A percentile compares a stretch with the other conserved stretches of the same genome.
These are phyloP conservation scores for Morpho helenor DNA, from an alignment of 2,888 invertebrate genomes.

Conservation along the genomic window DNA sequence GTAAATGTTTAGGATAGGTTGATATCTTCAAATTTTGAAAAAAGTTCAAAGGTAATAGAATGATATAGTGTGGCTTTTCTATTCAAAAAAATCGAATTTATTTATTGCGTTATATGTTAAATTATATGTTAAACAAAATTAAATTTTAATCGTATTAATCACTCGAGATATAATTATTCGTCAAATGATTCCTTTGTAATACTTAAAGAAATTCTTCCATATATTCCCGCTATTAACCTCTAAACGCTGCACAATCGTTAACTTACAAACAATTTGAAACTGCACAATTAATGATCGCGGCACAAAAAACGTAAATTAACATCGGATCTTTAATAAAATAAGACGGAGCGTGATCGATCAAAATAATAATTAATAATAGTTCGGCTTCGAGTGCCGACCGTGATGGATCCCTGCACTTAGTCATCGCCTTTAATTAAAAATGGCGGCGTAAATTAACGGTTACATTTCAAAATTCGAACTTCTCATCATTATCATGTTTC, in stretches of 20 bases:
- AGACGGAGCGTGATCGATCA: slow-evolving; percentile 72
- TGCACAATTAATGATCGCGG: slow-evolving; percentile 59
- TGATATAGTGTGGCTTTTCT: no score
- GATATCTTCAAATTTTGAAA: no score
- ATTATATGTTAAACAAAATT: no score
- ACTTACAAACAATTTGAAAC: slow-evolving; percentile 35
- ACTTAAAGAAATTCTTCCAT: not conserved
- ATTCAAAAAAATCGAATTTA: no score
- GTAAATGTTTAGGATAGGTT: no score
- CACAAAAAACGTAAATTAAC: slow-evolving; percentile 51
- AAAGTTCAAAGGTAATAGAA: no score
- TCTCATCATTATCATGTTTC: slow-evolving; percentile 52
- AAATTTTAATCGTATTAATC: no score
- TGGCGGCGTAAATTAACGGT: slow-evolving; percentile 67
- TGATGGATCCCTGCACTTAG: slow-evolving; percentile 71
- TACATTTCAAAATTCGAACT: slow-evolving; percentile 57
- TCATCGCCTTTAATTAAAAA: slow-evolving; percentile 78
- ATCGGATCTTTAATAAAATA: slow-evolving; percentile 68
- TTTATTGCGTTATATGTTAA: no score
- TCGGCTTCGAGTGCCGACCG: slow-evolving; percentile 57
- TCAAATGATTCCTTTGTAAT: not conserved
- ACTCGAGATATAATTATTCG: no score
- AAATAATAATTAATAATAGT: slow-evolving; percentile 77
- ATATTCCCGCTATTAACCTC: slow-evolving; percentile 3
- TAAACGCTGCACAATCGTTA: slow-evolving; percentile 14